Base-by-base conservation (phyloP, 2,888 invertebrate genomes). In the Eupelmus urozonus region DNA sequence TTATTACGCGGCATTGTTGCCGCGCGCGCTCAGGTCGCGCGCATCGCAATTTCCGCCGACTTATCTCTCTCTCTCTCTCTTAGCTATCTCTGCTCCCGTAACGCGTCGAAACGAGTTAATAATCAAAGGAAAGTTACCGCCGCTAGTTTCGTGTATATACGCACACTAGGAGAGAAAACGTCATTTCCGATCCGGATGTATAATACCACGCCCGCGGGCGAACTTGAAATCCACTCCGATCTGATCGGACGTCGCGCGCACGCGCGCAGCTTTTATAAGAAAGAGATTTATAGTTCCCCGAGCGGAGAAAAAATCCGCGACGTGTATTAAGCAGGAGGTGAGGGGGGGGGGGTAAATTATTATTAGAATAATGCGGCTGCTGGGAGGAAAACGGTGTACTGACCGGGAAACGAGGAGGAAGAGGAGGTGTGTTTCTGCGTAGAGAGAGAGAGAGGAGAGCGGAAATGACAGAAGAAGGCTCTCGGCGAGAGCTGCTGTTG, bases 391-490 rank as follows among this genome's bases (percentile, higher is more conserved):
- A 59, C 3, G 65, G n/a, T n/a, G n/a, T n/a, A n/a, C 20, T 9
- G 59, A 40, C 25, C 57, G 57, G 69, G 57, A 63, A 45, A 55
- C 42, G 13, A 13, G 23, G 63, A 20, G 45, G n/a, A 70, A 69
- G 57, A 42, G 34, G 57, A 65, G 45, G 57, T 51, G n/a, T n/a
- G n/a, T 70, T 70, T 23, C 34, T 7, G 20, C n/a, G n/a, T 1
- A 18, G 20, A n/a, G 57, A 57, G 55, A 23, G 2, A 18, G 27
- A 20, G 67, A 7, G 13, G 16, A 4, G 62, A 60, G 27, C 76
- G 76, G 76, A 76, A 76, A 76, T 76, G 76, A 76, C 65, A 63
- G 65, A 65, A 53, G 69, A 55, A 66, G 59, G 59, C 62, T 72
- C 40, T 25, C 20, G 70, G 70, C 66, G n/a, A 67, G 40, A 55